Conservation (phyloP, 1,140 invertebrate genomes). For the Trissolcus basalis region DNA sequence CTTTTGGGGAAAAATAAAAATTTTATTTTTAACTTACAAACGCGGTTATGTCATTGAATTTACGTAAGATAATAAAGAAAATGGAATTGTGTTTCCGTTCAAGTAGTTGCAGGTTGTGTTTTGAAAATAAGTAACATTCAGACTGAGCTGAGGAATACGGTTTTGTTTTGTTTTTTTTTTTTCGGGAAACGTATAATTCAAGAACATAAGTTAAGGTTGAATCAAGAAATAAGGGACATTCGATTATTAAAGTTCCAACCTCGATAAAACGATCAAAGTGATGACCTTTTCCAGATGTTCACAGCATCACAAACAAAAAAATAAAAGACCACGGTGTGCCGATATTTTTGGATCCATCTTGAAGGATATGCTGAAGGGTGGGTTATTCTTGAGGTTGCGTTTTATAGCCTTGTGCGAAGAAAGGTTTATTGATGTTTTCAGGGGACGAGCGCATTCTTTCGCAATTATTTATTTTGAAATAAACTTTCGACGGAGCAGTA, state of each 20-base stretch:
- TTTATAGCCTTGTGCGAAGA: constrained; percentile 31
- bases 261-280: constrained; percentile 35
- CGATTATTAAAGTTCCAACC: constrained; percentile 14
- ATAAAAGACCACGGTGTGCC: constrained; percentile 2
- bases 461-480: constrained; percentile 40
- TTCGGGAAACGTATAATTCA: no score
- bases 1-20: no score
- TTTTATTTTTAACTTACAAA: no score
- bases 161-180: no score
- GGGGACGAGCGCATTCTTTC: constrained; percentile 16
- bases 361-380: constrained; percentile 16
- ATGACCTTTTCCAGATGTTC: constrained; percentile 35
- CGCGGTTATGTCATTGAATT: no score
- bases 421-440: constrained; percentile 41
- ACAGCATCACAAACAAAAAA: constrained; percentile 15
- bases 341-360: constrained; percentile 35
- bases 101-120: no score
- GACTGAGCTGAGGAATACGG: no score
- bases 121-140: no score
- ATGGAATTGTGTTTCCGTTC: no score
- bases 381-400: constrained; percentile 40
- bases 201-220: no score
- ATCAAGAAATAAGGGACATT: no score
- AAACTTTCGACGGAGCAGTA: constrained; percentile 5
- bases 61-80: no score